A percentile compares a stretch with the other conserved stretches of the same genome.
Conservation (phyloP, 2,888 invertebrate genomes). For the Pyrochroa serraticornis region DNA sequence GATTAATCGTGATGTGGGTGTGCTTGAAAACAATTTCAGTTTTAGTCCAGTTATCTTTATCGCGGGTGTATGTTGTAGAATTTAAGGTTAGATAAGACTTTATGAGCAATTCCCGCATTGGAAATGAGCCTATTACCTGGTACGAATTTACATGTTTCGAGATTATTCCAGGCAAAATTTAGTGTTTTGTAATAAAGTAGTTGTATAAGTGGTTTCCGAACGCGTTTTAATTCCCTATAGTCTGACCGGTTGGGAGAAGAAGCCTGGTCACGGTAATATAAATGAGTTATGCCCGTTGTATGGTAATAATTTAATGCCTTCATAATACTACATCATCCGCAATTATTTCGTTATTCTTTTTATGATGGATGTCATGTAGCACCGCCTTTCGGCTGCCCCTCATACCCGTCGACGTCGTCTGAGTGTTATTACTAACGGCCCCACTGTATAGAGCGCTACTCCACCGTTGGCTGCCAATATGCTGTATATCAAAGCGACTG, state of each 20-base stretch:
- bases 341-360: conserved; percentile 42
- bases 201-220: conserved; percentile 7
- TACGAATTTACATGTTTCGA: conserved; percentile 14
- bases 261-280: conserved; percentile 15
- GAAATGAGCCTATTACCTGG: conserved; percentile 7
- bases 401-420: conserved; percentile 6
- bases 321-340: conserved; percentile 37
- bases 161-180: conserved; percentile 17
- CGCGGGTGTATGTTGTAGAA: conserved; percentile 5
- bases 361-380: conserved; percentile 40
- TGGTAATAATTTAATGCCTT: conserved; percentile 36
- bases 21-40: too few species aligned
- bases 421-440: conserved; percentile 11
- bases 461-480: conserved; percentile 41
- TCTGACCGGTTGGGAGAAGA: conserved; percentile 7
- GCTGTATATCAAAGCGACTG: conserved; percentile 51
- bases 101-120: conserved; percentile 17
- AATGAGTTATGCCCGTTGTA: conserved; percentile 31
- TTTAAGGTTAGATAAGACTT: conserved; percentile 24
- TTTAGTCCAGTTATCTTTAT: not conserved
- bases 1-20: too few species aligned
- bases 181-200: conserved; percentile 3
- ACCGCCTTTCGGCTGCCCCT: conserved; percentile 33
- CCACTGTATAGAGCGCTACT: conserved; percentile 15
- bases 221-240: not conserved